Conservation (phyloP, 2,888 invertebrate species). For the Tachina grossa region DNA sequence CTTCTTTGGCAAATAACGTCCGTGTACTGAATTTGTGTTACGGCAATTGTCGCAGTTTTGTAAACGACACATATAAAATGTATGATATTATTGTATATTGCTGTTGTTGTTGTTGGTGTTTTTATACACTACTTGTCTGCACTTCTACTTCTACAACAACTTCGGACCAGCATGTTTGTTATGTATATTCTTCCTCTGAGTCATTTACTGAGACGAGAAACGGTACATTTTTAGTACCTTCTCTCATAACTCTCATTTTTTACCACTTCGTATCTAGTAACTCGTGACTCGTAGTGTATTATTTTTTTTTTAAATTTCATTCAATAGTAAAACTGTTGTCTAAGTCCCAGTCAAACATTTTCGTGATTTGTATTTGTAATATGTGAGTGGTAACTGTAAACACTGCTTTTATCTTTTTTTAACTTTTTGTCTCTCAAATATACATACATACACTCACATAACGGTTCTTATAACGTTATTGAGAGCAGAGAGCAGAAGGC, state of each 20-base stretch:
- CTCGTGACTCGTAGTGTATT: conserved; percentile 7
- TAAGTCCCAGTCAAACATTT: conserved; percentile 75
- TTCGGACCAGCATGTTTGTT: conserved; percentile 51
- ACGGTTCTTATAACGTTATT: conserved; percentile 51
- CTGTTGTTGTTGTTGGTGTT: conserved; percentile 68
- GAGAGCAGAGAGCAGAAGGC: not conserved
- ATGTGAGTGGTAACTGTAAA: conserved; percentile 25
- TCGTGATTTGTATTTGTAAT: not conserved
- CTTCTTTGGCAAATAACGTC: conserved; percentile 79
- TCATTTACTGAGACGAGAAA: conserved; percentile 53
- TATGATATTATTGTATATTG: conserved; percentile 17
- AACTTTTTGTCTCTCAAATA: not conserved
- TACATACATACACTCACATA: conserved; percentile 19
- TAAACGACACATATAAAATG: conserved; percentile 78
- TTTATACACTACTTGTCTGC: conserved; percentile 74
- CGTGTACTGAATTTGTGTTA: conserved; percentile 80
- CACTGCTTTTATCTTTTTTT: not conserved
- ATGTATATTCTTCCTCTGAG: not conserved
- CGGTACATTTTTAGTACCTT: conserved; percentile 45
- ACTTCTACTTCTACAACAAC: conserved; percentile 36
- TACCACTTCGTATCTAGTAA: not conserved
- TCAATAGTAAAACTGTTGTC: conserved; percentile 80
- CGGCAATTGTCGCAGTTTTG: conserved; percentile 80
- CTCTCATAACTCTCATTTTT: conserved; percentile 36
- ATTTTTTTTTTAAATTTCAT: conserved; percentile 68